A percentile compares a stretch with the other conserved stretches of the same genome.
Evolutionary conservation across 2,113 vertebrate species (phyloP).

Genomic region (Amphiprion percula): DNA sequence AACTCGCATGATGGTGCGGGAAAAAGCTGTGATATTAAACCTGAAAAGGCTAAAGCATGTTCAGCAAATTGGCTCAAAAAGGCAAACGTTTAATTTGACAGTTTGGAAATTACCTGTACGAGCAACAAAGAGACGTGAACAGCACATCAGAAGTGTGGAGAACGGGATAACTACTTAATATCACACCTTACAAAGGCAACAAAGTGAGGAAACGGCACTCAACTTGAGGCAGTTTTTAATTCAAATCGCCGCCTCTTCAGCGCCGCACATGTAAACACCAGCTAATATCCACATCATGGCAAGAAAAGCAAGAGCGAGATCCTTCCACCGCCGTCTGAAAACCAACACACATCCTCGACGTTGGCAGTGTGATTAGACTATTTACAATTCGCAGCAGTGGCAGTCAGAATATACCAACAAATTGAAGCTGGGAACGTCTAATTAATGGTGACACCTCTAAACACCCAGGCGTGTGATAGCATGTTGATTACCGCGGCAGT

Average conservation of each 20-base stretch:
- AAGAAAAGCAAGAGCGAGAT: neutral
- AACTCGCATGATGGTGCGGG: constrained; percentile 2
- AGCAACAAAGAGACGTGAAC: constrained; percentile 34
- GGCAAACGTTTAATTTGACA: constrained; percentile 37
- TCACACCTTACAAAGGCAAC: constrained; percentile 19
- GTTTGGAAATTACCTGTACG: constrained; percentile 33
- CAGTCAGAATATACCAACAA: constrained; percentile 47
- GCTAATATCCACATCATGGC: neutral
- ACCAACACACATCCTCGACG: constrained; percentile 4
- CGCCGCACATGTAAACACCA: constrained; percentile 22
- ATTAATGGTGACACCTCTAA: constrained; percentile 63
- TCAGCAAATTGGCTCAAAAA: constrained; percentile 6
- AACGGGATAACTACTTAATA: constrained; percentile 17
- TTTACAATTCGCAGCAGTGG: constrained; percentile 49
- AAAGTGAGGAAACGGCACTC: constrained; percentile 7
- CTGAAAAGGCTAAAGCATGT: neutral
- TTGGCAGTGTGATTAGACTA: constrained; percentile 41
- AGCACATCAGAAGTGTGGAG: constrained; percentile 1
- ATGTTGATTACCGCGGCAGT: constrained; percentile 47
- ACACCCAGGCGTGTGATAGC: constrained; percentile 42
- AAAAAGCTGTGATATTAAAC: constrained; percentile 20
- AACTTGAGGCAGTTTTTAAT: constrained; percentile 33
- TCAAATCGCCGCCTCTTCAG: neutral
- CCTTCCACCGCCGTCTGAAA: neutral
- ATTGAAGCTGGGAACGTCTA: constrained; percentile 43